A percentile compares a stretch with the other conserved stretches of the same genome.
Conservation (phyloP, 2,888 invertebrate genomes). For the Nomada hirtipes region DNA sequence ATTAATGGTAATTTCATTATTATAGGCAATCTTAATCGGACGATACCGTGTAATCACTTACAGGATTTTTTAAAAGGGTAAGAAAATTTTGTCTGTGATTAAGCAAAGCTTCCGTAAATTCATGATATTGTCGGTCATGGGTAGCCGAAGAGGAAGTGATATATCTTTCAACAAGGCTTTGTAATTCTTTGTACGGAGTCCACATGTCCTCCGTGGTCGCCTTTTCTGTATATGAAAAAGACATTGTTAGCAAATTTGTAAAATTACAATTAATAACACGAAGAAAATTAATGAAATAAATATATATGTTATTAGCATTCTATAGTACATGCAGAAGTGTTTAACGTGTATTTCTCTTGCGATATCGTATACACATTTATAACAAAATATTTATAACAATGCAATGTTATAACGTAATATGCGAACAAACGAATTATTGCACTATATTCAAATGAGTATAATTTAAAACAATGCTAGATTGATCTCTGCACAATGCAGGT, state of each 20-base stretch:
- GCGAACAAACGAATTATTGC: background rate
- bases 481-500: background rate
- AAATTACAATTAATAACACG: too few species aligned
- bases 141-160: slow-evolving; percentile 86
- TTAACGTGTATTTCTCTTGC: too few species aligned
- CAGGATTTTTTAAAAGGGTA: slow-evolving; percentile 93
- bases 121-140: slow-evolving; percentile 86
- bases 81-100: slow-evolving; percentile 95
- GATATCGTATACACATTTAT: background rate
- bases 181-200: slow-evolving; percentile 93
- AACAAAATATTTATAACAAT: background rate
- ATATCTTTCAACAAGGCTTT: slow-evolving; percentile 89
- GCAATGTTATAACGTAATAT: background rate
- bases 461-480: background rate
- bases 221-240: slow-evolving; percentile 71
- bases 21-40: background rate
- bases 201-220: slow-evolving; percentile 90
- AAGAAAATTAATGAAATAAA: too few species aligned
- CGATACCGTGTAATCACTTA: slow-evolving; percentile 85
- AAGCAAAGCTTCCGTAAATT: slow-evolving; percentile 91
- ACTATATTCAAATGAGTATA: background rate
- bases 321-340: too few species aligned
- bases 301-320: too few species aligned
- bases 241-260: too few species aligned
- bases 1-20: background rate